Base-by-base conservation (phyloP, 2,797 vertebrate genomes). In the Taenioides sp. region DNA sequence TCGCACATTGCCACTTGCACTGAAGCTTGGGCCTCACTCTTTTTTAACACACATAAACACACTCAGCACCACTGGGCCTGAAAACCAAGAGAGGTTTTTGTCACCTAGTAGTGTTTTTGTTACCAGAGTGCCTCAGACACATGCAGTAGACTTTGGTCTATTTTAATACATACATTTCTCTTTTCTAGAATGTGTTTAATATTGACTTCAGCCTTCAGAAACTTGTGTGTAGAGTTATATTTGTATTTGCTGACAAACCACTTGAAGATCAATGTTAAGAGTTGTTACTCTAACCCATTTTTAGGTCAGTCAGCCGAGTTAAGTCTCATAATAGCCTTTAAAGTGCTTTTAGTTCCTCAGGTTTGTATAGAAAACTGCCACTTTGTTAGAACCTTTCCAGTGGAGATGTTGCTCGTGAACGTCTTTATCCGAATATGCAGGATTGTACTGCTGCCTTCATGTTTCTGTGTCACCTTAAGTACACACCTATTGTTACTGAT, bases 321-420 rank as follows among this genome's bases (percentile, higher is more conserved):
- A 28, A 59, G 55, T 72, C 73, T 60, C 59, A 47, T 37, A 74
- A 80, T 69, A 78, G n/a, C 76, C 71, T 86, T 81, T 80, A 28
- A 92, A 90, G 90, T 93, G 89, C 92, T 93, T 65, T 92, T 84
- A 87, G 87, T 90, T 86, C 72, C 92, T 92, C 92, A 92, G 91
- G 92, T 91, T 84, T 78, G 72, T 76, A 34, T 79, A 84, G 74
- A 81, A 74, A 16, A 67, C 66, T 22, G 77, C 86, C 87, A 79
- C 74, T 79, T 82, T 55, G 65, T 69, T 75, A 82, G 72, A 85
- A 71, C 60, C 27, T 54, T 78, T 82, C 75, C 64, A 37, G 23
- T 23, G 14, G 62, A 84, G 63, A 49, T 70, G 79, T 78, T 64
- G 59, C 25, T 20, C 20, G 28, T 37, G 16, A 22, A 12, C 49